Percentiles rank a stretch among this genome's conserved stretches.
These are phyloP conservation scores for Nothocercus julius DNA, from an alignment of 2,113 vertebrate genomes.

Conservation along the genomic window DNA sequence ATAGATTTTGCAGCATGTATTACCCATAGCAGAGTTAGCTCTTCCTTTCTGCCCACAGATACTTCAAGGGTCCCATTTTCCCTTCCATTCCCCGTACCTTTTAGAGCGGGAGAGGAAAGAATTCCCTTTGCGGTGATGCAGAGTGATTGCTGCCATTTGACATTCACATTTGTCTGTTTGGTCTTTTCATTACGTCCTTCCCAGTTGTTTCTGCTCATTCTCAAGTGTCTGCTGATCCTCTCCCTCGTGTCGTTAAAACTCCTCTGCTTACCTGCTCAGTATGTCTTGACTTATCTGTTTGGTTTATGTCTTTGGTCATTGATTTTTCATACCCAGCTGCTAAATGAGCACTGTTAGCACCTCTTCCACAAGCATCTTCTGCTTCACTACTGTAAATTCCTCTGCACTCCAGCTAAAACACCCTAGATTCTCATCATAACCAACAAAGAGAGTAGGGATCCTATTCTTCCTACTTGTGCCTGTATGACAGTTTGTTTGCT, in stretches of 20 bases:
- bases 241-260: conserved; percentile 63
- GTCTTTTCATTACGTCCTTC: conserved; percentile 66
- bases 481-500: not conserved
- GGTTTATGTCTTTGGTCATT: conserved; percentile 37
- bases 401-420: conserved; percentile 20
- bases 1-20: not conserved
- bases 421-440: conserved; percentile 29
- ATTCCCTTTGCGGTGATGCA: conserved; percentile 55
- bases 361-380: conserved; percentile 36
- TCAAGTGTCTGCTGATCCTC: conserved; percentile 47
- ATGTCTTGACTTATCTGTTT: conserved; percentile 52
- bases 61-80: conserved; percentile 49
- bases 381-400: conserved; percentile 33
- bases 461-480: conserved; percentile 2
- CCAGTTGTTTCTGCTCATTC: conserved; percentile 54
- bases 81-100: conserved; percentile 27
- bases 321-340: conserved; percentile 57
- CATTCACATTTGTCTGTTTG: conserved; percentile 43
- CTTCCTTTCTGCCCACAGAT: not conserved
- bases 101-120: conserved; percentile 30
- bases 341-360: conserved; percentile 46
- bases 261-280: conserved; percentile 53
- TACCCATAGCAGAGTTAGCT: not conserved
- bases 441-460: conserved; percentile 32
- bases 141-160: conserved; percentile 69